Evolutionary conservation across 2,113 vertebrate genomes (phyloP), one percentile per base, ranked within the genome.

Genomic region (Tragelaphus imberbis): DNA sequence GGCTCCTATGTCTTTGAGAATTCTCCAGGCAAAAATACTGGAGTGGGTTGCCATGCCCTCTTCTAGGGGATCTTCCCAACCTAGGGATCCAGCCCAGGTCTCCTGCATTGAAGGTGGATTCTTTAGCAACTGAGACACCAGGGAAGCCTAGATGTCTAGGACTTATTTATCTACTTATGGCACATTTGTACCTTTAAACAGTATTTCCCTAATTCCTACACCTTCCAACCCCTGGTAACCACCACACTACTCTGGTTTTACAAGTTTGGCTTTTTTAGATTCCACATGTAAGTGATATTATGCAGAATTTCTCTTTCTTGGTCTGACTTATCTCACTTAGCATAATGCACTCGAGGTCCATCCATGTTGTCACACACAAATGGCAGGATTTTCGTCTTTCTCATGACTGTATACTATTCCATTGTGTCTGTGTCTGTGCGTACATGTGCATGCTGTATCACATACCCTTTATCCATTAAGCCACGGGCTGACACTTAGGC

Each of bases 401-500:
- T 81, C 1, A 0, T 33, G 49, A 19, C 16, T 51, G 1, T 33
- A 12, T 33, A 36, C 25, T 56, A 84, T 56, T 16, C 30, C 33
- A 15, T 3, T 36, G 21, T 56, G 9, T 81, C 7, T 53, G 7
- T 53, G 28, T 81, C 58, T 61, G 5, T 53, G 17, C 2, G 7
- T 6, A n/a, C 4, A 71, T 0, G n/a, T 71, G 17, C 7, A 3
- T 27, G 23, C 23, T 27, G 23, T 44, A 4, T 77, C 3, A 44
- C 71, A 80, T 9, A 13, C 5, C 7, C 10, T n/a, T 53, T 23
- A 82, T n/a, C 49, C 47, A 51, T n/a, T 53, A 4, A 82, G 5
- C 30, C 9, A 23, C 5, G 25, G 14, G 5, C 44, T 47, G 47
- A 80, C 47, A 17, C 44, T 80, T 80, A 30, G 44, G 27, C 27